phyloP scores from a whole-genome alignment of 2,888 invertebrate genomes.

The Anthrax anthrax region DNA sequence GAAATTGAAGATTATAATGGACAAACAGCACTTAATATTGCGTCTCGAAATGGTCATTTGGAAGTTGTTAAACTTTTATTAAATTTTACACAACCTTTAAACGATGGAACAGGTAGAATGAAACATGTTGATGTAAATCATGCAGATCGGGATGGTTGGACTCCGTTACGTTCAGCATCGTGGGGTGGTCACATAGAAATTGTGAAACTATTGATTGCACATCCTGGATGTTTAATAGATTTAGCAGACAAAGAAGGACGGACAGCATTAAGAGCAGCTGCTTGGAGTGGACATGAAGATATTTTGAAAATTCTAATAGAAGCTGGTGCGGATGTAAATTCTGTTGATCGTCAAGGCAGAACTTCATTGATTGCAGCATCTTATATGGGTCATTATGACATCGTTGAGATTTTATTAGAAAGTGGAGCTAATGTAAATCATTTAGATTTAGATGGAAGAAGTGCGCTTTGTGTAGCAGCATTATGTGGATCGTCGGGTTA shows the following conservation, averaged over 20 bases:
- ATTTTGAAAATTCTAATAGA: slow-evolving; percentile 61
- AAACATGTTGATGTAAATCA: slow-evolving; percentile 56
- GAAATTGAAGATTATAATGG: slow-evolving; percentile 61
- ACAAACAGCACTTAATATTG: slow-evolving; percentile 75
- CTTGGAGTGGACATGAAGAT: slow-evolving; percentile 88
- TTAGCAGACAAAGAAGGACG: slow-evolving; percentile 76
- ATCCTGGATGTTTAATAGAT: slow-evolving; percentile 65
- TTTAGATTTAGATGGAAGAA: slow-evolving; percentile 74
- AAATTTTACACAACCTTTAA: slow-evolving; percentile 26
- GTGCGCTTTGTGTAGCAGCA: slow-evolving; percentile 76
- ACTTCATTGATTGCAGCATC: slow-evolving; percentile 90
- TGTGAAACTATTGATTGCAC: slow-evolving; percentile 61
- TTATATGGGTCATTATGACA: slow-evolving; percentile 92
- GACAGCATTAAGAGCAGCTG: slow-evolving; percentile 78
- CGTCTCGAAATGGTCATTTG: slow-evolving; percentile 62
- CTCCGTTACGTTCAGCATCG: slow-evolving; percentile 78
- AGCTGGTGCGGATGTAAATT: slow-evolving; percentile 64
- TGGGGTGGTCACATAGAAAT: slow-evolving; percentile 92
- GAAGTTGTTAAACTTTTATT: slow-evolving; percentile 52
- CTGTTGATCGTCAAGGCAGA: slow-evolving; percentile 77
- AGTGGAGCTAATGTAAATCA: slow-evolving; percentile 74
- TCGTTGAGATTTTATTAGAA: slow-evolving; percentile 67
- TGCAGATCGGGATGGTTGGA: slow-evolving; percentile 79
- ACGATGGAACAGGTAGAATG: slow-evolving; percentile 28
- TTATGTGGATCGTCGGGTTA: slow-evolving; percentile 67